Percentiles rank a stretch among this genome's conserved stretches.
Evolutionary conservation across 2,797 vertebrate genomes (phyloP).

Genomic region (Parauchenoglanis ngamensis): DNA sequence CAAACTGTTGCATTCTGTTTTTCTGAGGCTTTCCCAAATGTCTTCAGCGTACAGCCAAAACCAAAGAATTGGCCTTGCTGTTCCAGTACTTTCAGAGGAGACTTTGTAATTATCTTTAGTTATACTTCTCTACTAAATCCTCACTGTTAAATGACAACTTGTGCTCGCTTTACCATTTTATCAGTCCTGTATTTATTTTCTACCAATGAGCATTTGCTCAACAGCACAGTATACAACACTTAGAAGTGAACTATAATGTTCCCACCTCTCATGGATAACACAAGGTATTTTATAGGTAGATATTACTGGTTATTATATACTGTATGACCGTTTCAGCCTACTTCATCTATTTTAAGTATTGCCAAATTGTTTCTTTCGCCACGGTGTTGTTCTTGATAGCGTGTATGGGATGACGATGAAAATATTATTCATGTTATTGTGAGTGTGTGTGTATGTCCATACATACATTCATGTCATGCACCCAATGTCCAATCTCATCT

Average conservation of each 20-base stretch:
- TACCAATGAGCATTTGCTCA: neutral
- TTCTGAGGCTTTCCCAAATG: neutral
- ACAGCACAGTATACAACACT: neutral
- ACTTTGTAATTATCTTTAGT: neutral
- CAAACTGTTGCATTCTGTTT: no score
- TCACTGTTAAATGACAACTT: neutral
- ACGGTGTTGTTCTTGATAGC: neutral
- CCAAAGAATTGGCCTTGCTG: neutral
- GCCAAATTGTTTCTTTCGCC: no score
- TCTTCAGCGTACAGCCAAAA: neutral
- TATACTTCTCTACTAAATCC: neutral
- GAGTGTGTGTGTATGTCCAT: constrained; percentile 36
- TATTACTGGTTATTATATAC: neutral
- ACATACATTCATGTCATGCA: constrained; percentile 50
- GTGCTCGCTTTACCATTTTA: neutral
- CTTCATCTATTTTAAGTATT: neutral
- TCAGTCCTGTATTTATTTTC: neutral
- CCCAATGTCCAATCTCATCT: constrained; percentile 48
- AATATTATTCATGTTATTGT: constrained; percentile 7
- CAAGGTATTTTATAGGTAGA: neutral
- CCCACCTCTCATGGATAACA: neutral
- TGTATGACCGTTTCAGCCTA: neutral
- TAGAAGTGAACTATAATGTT: neutral
- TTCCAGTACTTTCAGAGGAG: neutral
- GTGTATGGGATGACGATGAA: neutral